Evolutionary conservation across 2,797 vertebrate genomes (phyloP), one percentile per base, ranked within the genome.

Genomic region (Scarus forsteni): DNA sequence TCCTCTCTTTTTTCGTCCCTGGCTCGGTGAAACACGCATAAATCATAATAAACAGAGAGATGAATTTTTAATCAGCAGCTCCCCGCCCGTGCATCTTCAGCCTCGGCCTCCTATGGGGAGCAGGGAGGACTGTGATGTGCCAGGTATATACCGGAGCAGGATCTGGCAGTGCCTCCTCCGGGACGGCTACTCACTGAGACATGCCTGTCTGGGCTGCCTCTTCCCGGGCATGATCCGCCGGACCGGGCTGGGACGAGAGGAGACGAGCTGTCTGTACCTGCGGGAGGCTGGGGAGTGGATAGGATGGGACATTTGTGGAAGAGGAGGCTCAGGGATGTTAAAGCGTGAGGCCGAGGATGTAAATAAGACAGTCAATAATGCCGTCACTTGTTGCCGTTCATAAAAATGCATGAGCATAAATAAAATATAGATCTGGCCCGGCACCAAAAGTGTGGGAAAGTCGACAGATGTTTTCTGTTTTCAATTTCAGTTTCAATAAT

Each of bases 31-130:
- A 93, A 93, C 91, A 89, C 90, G 92, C 90, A 93, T 93, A 92
- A 91, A 92, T 92, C 84, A 87, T 91, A 92, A 93, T 92, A 92
- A 93, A 93, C 92, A 91, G 80, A 86, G 80, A 82, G 84, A 93
- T 92, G 89, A 89, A 92, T 93, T 92, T 93, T 93, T 92, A 90
- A 93, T 93, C 88, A 92, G 85, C 83, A 57, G 81, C 81, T 85
- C 86, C 71, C 84, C 74, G 85, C 89, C 73, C 70, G 85, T 54
- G 48, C 66, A 78, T 89, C 89, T 92, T 83, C 89, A 75, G 86
- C 71, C 72, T 13, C 68, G 15, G 76, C 85, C 77, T 85, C 84
- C 80, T 84, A 74, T 78, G 81, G 83, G 80, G 84, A 72, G 70
- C 45, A 51, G 70, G 66, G 27, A 27, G 27, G 14, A 70, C 80